Conservation (phyloP, 1,140 invertebrate genomes). For the Macrobrachium rosenbergii region DNA sequence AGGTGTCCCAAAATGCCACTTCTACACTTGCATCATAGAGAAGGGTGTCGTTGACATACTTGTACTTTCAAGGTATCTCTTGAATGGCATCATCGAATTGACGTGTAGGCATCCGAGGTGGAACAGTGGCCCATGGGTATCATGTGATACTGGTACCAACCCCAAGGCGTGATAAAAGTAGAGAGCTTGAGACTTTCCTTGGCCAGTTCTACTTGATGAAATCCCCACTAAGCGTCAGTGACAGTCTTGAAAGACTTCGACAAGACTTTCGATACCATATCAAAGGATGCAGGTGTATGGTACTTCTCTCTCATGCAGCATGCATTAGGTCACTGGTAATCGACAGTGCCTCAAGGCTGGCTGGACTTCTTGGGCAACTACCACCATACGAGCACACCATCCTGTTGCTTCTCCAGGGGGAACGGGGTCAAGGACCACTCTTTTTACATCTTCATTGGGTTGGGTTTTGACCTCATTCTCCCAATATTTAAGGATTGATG, state of each 20-base stretch:
- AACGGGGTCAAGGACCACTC: too few relatives aligned
- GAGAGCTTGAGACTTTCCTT: background rate
- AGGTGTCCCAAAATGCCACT: too few relatives aligned
- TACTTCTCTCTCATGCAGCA: background rate
- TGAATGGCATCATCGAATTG: slow-evolving; percentile 15
- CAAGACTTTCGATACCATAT: slow-evolving; percentile 3
- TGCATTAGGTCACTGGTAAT: too few relatives aligned
- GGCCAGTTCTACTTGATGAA: background rate
- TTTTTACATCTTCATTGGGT: too few relatives aligned
- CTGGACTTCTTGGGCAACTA: too few relatives aligned
- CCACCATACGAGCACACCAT: too few relatives aligned
- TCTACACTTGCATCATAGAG: too few relatives aligned
- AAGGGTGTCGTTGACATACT: slow-evolving; percentile 11
- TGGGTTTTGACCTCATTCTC: too few relatives aligned
- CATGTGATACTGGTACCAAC: background rate
- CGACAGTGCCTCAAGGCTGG: too few relatives aligned
- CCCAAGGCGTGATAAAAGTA: slow-evolving; percentile 26
- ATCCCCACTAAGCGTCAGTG: slow-evolving; percentile 7
- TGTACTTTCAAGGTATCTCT: slow-evolving; percentile 19
- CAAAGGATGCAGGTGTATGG: slow-evolving; percentile 14
- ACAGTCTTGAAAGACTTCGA: background rate
- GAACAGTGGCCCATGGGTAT: slow-evolving; percentile 20
- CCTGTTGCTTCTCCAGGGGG: too few relatives aligned
- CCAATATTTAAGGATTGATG: too few relatives aligned
- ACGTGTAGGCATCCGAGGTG: background rate